Percentiles rank a stretch among this genome's conserved stretches.
Conservation (phyloP, 2,888 invertebrate genomes). For the Aporophyla lueneburgensis region DNA sequence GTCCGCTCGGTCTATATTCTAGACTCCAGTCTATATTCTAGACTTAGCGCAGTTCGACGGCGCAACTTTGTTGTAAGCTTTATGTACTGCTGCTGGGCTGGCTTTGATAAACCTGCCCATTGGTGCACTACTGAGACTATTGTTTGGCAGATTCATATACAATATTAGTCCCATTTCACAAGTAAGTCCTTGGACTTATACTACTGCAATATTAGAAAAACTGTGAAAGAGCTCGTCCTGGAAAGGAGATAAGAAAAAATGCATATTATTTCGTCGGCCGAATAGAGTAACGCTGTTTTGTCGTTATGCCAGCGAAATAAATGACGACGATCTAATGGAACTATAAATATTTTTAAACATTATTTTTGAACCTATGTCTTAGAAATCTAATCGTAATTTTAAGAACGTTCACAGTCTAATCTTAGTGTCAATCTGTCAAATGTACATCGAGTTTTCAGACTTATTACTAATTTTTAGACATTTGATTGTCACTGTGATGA, state of each 20-base stretch:
- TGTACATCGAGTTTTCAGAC: too few relatives aligned
- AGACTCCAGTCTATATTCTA: slow-evolving; percentile 58
- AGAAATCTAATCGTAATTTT: too few relatives aligned
- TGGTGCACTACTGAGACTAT: not conserved
- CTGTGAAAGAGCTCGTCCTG: not conserved
- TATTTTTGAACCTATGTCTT: too few relatives aligned
- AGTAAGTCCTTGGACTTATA: not conserved
- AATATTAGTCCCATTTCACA: not conserved
- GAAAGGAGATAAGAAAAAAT: not conserved
- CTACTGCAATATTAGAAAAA: not conserved
- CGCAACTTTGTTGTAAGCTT: slow-evolving; percentile 51
- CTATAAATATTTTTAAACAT: not conserved
- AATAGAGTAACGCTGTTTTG: not conserved
- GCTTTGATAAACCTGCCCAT: slow-evolving; percentile 21
- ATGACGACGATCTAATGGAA: not conserved
- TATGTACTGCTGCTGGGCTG: slow-evolving; percentile 21
- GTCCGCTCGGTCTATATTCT: slow-evolving; percentile 58
- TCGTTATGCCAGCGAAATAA: not conserved
- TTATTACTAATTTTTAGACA: too few relatives aligned
- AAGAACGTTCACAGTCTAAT: too few relatives aligned
- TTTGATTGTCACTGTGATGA: too few relatives aligned
- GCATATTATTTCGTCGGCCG: not conserved
- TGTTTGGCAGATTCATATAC: not conserved
- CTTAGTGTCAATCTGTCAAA: too few relatives aligned
- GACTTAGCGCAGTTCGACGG: slow-evolving; percentile 41